Evolutionary conservation across 2,113 vertebrate genomes (phyloP).

Genomic region (Atherinomorus stipes): DNA sequence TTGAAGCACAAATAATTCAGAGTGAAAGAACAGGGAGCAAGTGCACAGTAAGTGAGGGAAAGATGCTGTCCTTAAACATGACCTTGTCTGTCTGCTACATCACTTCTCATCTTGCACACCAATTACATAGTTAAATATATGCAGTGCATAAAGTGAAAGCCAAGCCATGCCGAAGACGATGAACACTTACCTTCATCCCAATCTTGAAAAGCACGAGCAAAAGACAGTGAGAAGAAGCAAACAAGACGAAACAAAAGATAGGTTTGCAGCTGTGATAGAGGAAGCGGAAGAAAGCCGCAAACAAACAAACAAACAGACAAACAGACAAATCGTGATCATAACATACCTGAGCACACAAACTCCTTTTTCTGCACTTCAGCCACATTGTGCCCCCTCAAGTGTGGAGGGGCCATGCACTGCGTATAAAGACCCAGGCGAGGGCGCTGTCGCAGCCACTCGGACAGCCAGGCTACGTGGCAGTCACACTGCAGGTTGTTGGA

Average conservation of each 20-base stretch:
- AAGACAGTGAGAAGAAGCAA: slow-evolving; percentile 76
- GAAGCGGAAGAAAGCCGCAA: slow-evolving; percentile 16
- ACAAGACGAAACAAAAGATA: slow-evolving; percentile 69
- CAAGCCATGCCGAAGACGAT: slow-evolving; percentile 37
- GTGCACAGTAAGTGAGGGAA: slow-evolving; percentile 5
- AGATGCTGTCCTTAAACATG: background rate
- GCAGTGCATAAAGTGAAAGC: background rate
- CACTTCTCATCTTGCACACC: slow-evolving; percentile 2
- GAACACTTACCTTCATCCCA: slow-evolving; percentile 93
- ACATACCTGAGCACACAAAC: slow-evolving; percentile 94
- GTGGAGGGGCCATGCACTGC: slow-evolving; percentile 93
- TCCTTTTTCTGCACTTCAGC: slow-evolving; percentile 98
- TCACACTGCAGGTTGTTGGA: slow-evolving; percentile 98
- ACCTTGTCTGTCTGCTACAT: slow-evolving; percentile 15
- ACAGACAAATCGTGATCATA: background rate
- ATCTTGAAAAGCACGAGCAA: slow-evolving; percentile 86
- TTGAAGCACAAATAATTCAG: slow-evolving; percentile 1
- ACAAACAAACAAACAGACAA: background rate
- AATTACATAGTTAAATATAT: background rate
- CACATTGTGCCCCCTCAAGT: slow-evolving; percentile 95
- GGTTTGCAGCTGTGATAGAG: slow-evolving; percentile 21
- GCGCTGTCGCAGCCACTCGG: slow-evolving; percentile 96
- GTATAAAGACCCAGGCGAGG: slow-evolving; percentile 97
- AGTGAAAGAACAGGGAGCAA: slow-evolving; percentile 1
- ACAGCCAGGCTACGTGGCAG: slow-evolving; percentile 97